phyloP scores from a whole-genome alignment of 2,888 invertebrate genomes.

The Protonemura montana region DNA sequence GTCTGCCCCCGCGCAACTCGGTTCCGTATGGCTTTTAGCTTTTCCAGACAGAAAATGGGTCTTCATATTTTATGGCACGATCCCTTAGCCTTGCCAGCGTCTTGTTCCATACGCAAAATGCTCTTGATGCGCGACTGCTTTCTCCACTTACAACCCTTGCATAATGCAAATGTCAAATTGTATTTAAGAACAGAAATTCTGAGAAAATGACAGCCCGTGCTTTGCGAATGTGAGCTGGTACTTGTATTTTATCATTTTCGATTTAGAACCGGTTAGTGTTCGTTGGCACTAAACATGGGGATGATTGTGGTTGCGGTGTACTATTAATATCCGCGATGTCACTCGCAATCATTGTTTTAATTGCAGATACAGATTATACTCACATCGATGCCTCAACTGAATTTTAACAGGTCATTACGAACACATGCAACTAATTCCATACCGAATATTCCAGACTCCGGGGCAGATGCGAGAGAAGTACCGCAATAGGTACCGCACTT shows the following conservation, averaged over 20 bases:
- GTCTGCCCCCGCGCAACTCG: not conserved
- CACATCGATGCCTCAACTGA: not conserved
- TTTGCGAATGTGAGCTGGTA: not conserved
- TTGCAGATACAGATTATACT: no score
- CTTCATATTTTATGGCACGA: not conserved
- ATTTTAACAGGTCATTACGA: not conserved
- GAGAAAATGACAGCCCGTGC: not conserved
- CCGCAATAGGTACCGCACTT: no score
- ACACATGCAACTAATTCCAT: not conserved
- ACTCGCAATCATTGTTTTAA: not conserved
- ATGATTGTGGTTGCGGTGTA: not conserved
- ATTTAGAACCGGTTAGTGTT: not conserved
- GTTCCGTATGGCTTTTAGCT: not conserved
- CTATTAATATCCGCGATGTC: not conserved
- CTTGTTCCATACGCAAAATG: not conserved
- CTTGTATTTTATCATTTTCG: not conserved
- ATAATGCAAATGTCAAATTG: not conserved
- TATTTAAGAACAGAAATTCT: no score
- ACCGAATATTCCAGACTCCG: not conserved
- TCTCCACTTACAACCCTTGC: not conserved
- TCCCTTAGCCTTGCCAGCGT: not conserved
- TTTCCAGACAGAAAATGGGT: not conserved
- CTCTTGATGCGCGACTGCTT: not conserved
- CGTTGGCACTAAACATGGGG: no score
- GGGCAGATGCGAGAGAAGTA: no score